Evolutionary conservation across 2,113 vertebrate species (phyloP).

Genomic region (cattle (Bos taurus)): DNA sequence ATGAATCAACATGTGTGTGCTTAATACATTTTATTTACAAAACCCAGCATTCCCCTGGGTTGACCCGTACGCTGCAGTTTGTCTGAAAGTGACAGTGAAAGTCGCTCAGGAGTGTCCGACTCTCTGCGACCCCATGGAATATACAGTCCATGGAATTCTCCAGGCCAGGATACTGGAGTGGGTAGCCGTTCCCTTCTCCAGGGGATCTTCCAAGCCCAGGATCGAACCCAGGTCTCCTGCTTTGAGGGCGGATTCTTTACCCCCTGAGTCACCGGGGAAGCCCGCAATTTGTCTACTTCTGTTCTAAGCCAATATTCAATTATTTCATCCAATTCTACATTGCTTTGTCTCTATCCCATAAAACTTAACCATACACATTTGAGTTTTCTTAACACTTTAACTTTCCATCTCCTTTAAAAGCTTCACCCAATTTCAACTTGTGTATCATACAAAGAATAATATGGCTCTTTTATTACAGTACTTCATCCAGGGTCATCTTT

Average conservation of each 20-base stretch:
- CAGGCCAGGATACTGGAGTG: background rate
- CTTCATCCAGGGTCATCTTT: background rate
- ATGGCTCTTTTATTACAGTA: background rate
- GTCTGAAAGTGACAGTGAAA: background rate
- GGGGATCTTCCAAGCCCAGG: background rate
- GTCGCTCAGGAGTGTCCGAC: background rate
- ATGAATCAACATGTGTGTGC: background rate
- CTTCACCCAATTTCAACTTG: background rate
- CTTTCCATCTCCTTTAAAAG: background rate
- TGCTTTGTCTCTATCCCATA: background rate
- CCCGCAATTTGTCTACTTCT: background rate
- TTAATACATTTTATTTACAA: background rate
- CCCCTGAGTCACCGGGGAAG: background rate
- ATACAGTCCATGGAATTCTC: background rate
- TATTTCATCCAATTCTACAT: background rate
- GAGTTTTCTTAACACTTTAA: background rate
- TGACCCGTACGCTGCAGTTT: background rate
- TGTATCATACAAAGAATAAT: background rate
- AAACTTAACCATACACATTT: background rate
- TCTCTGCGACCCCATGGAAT: background rate
- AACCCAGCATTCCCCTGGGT: background rate
- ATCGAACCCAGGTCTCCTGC: background rate
- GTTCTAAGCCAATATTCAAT: background rate
- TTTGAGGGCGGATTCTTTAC: rapidly evolving
- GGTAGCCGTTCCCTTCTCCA: background rate